Base-by-base conservation (phyloP, 2,797 vertebrate species). In the Urosaurus nigricauda region DNA sequence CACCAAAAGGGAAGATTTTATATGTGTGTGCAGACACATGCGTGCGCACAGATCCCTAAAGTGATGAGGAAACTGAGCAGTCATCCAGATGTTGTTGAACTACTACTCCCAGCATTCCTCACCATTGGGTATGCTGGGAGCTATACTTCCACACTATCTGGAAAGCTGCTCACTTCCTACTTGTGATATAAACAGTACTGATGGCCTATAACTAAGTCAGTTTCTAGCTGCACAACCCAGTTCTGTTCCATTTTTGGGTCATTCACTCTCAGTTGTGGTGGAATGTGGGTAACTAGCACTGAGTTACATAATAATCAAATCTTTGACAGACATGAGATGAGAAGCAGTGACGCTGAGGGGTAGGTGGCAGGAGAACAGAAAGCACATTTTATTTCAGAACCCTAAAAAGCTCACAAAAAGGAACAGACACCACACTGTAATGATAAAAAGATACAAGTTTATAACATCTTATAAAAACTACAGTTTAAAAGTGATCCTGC, bases 381-480 rank as follows among this genome's bases (percentile, higher is more conserved):
- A 93, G 79, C 87, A 82, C 87, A 86, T 90, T 95, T 95, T 93
- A 95, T 95, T 96, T 95, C 95, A 95, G 93, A 93, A 93, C 86
- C 88, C 94, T 94, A 95, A 94, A 91, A 93, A 88, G 93, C 90
- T 92, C 94, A 94, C 87, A 77, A 53, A 77, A 96, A 95, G 94
- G 94, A 95, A 94, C 92, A 91, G 95, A 95, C 94, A 94, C 94
- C 93, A 94, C 93, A 95, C 95, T 94, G 93, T 94, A 94, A 96
- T 94, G 94, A 93, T 96, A 96, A 95, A 96, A 96, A 96, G 96
- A 96, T 95, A 96, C 95, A 94, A 95, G 94, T 96, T 96, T 95
- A 94, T 95, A 95, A 95, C 94, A 95, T 94, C 92, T 96, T 96
- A 96, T 95, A 96, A 96, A 96, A 96, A 96, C 96, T 96, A 96